Percentiles rank a stretch among this genome's conserved stretches.
phyloP scores from a whole-genome alignment of 2,888 invertebrate species.

The Lochmaea capreae region DNA sequence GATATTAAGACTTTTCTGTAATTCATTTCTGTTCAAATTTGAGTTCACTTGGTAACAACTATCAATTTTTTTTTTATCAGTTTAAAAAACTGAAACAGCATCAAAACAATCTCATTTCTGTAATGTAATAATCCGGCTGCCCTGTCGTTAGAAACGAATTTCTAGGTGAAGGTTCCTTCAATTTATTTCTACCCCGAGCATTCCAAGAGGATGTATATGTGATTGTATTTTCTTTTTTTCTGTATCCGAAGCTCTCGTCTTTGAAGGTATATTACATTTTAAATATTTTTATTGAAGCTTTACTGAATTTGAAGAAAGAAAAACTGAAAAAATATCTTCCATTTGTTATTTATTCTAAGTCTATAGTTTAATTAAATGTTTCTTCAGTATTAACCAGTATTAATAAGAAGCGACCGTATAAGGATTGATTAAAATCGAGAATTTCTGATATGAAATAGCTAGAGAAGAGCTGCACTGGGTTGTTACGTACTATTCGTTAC shows the following conservation, averaged over 20 bases:
- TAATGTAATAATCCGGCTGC: conserved; percentile 1
- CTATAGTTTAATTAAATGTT: no score
- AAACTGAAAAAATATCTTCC: background rate
- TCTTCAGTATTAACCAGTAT: no score
- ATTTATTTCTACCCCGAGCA: background rate
- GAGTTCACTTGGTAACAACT: no score
- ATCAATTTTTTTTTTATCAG: no score
- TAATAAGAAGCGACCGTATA: no score
- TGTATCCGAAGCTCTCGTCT: background rate
- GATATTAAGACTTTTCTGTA: no score
- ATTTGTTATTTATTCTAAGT: no score
- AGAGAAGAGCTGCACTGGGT: no score
- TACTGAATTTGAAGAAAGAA: background rate
- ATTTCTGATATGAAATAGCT: no score
- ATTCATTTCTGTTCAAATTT: no score
- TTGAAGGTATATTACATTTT: background rate
- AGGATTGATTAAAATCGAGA: no score
- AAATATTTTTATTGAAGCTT: background rate
- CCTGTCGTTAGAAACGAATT: background rate
- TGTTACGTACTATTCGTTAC: no score
- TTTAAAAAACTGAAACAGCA: background rate
- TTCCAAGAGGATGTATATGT: background rate
- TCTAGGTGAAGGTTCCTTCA: background rate
- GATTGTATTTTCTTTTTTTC: background rate
- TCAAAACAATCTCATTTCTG: background rate